Evolutionary conservation across 2,888 invertebrate species (phyloP), one percentile per base, ranked within the genome.

Genomic region (Polymixis flavicincta): DNA sequence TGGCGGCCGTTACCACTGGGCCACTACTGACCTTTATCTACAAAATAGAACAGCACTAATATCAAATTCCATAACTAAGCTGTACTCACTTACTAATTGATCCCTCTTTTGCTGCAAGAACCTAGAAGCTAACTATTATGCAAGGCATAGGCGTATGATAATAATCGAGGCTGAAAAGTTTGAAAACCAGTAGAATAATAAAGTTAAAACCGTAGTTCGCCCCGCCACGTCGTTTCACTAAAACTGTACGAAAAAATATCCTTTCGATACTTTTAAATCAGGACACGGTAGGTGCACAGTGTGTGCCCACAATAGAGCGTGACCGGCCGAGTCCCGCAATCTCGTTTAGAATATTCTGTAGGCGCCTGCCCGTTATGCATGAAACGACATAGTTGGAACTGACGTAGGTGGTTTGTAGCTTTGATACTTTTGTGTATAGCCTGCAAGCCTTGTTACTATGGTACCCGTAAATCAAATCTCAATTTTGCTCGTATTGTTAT

Each of bases 311-410:
- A 83, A 83, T 74, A 22, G 54, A 83, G 28, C 68, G 76, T 54
- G 64, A 82, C 85, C 72, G 42, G 55, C n/a, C 66, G 25, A 77
- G 78, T 82, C 76, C 85, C 60, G 57, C 73, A 83, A 79, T 79
- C 76, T 83, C 64, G 80, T 81, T 79, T 61, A 83, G 73, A 83
- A 83, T 83, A 83, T 83, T 83, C 76, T 73, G 63, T 63, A 57
- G 72, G 48, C 55, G 63, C 72, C 79, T 61, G 25, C 32, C 19
- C 72, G 48, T 70, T 74, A 75, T 83, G 79, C 83, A 79, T 83
- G 75, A 83, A 74, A 70, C 59, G 79, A 68, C 70, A 57, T 72
- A 72, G 60, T 55, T 75, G 67, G 60, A 48, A 70, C 78, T 72
- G 79, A 78, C 82, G 67, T 71, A 74, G 82, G 74, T 70, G 73